Conservation (phyloP, 1,140 invertebrate species). For the Eriocheir sinensis region DNA sequence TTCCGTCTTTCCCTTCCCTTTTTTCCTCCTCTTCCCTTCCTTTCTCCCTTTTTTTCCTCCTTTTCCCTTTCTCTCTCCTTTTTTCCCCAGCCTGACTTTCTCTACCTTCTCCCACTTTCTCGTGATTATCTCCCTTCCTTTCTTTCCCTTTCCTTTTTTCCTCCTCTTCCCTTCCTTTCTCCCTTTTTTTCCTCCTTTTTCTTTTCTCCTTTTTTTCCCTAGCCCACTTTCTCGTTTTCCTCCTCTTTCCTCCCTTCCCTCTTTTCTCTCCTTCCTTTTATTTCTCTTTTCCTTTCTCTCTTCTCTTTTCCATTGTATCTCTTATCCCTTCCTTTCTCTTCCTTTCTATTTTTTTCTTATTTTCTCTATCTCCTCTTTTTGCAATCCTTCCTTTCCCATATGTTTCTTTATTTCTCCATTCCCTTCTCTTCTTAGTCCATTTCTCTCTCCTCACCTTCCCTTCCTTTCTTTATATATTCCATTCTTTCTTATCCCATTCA, state of each 20-base stretch:
- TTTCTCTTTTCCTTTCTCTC: background rate
- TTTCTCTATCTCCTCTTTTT: slow-evolving; percentile 24
- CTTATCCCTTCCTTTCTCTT: background rate
- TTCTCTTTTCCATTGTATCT: background rate
- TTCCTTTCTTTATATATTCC: background rate
- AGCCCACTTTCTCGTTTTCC: background rate
- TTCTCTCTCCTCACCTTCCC: background rate
- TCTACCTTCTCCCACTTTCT: background rate
- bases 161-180: background rate
- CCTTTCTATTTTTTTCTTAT: slow-evolving; percentile 10
- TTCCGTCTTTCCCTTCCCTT: background rate
- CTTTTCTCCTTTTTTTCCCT: background rate
- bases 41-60: background rate
- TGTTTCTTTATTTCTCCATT: background rate
- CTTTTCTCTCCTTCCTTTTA: background rate
- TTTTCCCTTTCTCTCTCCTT: slow-evolving; percentile 5
- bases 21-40: background rate
- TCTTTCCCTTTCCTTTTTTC: slow-evolving; percentile 22
- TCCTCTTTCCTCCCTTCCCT: slow-evolving; percentile 19
- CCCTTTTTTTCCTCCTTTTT: background rate
- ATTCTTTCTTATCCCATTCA: background rate
- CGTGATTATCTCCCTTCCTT: no score
- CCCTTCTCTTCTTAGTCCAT: background rate
- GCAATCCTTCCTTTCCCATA: background rate
- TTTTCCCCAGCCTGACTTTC: background rate